phyloP scores from a whole-genome alignment of 2,113 vertebrate species.

The Oreochromis niloticus region DNA sequence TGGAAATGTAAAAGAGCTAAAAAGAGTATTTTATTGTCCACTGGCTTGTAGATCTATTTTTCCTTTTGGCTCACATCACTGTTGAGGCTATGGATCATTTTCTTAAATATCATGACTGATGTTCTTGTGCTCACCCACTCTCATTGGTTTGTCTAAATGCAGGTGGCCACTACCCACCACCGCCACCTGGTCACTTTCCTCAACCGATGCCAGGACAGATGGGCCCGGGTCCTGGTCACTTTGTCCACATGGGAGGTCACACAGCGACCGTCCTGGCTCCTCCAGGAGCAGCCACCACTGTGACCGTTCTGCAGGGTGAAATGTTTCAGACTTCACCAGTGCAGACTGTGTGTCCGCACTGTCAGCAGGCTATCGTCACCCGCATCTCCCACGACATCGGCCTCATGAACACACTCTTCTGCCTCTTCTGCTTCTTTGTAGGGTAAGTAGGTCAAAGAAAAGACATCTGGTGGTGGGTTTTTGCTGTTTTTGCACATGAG shows the following conservation, averaged over 20 bases:
- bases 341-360: slow-evolving; percentile 95
- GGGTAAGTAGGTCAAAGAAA: slow-evolving; percentile 75
- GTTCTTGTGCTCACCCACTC: background rate
- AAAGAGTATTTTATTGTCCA: background rate
- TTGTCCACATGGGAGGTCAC: slow-evolving; percentile 79
- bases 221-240: slow-evolving; percentile 73
- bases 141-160: background rate
- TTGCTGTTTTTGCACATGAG: background rate
- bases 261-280: slow-evolving; percentile 86
- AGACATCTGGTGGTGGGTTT: background rate
- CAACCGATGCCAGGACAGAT: slow-evolving; percentile 68
- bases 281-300: slow-evolving; percentile 83
- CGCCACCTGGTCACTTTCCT: slow-evolving; percentile 70
- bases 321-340: slow-evolving; percentile 91
- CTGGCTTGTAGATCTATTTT: background rate
- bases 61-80: background rate
- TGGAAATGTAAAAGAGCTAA: background rate
- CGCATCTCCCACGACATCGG: slow-evolving; percentile 90
- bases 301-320: slow-evolving; percentile 94
- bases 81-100: background rate
- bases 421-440: slow-evolving; percentile 95
- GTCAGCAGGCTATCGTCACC: slow-evolving; percentile 94
- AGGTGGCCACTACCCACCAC: slow-evolving; percentile 77
- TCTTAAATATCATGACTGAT: background rate
- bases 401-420: slow-evolving; percentile 94